Base-by-base conservation (phyloP, 2,888 invertebrate genomes). In the Altica lythri region DNA sequence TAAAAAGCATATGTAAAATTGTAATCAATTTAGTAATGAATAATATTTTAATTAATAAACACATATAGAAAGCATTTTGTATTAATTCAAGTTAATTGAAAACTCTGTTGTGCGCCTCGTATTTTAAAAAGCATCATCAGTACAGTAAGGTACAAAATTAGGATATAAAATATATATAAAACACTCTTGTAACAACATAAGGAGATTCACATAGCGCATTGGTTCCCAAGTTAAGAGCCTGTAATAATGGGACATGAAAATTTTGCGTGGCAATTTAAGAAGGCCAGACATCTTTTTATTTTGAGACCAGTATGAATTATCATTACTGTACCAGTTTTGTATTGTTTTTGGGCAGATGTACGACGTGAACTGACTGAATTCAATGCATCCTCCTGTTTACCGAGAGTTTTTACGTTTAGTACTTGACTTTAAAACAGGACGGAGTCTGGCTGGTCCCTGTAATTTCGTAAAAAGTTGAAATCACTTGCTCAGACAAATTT, bases 261-360 rank as follows among this genome's bases (percentile, higher is more conserved):
- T 62, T 63, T 53, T 54, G 59, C 57, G 53, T 62, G 43, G 60
- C 60, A 62, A 63, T 63, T 63, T n/a, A n/a, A 59, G 17, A 53
- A 61, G 62, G 61, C 59, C 65, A 66, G 65, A 66, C 65, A 66
- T 66, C 65, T 66, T 66, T 66, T 66, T 63, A 60, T 54, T 65
- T 65, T 61, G 59, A 54, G 53, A 52, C 59, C 62, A 64, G 37
- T 37, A 37, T 19, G 37, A 37, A 66, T 66, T 63, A 62, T 56
- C 61, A 66, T 66, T 60, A 61, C 63, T 59, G 56, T 62, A 64
- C 65, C 59, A 64, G 62, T 55, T 64, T 61, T 62, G 58, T 64
- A 58, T 63, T 59, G 62, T 63, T 63, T 65, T 65, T 65, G 63
- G 63, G 53, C 62, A 60, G 60, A 55, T 59, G 51, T 55, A 53